Evolutionary conservation across 2,113 vertebrate genomes (phyloP).

Genomic region (Hiodon alosoides): DNA sequence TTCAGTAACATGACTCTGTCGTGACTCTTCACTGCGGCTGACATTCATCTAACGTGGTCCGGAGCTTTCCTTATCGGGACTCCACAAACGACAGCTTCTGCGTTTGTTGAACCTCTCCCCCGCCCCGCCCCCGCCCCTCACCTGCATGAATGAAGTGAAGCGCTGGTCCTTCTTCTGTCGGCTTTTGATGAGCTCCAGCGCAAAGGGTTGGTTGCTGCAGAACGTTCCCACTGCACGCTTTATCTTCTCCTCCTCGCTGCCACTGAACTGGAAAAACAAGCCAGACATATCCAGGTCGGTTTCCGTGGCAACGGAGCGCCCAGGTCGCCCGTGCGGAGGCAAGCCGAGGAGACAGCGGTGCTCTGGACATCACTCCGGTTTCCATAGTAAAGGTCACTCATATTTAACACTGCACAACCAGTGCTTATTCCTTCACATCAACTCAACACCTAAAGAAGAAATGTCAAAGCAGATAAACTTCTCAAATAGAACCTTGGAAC

Average conservation of each 20-base stretch:
- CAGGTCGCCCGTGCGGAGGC: neutral
- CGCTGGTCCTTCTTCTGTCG: constrained; percentile 90
- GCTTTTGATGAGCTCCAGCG: constrained; percentile 90
- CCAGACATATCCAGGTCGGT: neutral
- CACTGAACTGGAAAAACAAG: constrained; percentile 76
- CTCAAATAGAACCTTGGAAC: too few species aligned
- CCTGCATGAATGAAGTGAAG: constrained; percentile 88
- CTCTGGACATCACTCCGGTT: neutral
- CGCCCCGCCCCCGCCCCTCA: constrained; percentile 15
- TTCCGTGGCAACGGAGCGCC: neutral
- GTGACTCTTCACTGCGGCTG: neutral
- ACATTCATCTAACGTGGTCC: neutral
- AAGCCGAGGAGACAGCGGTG: too few species aligned
- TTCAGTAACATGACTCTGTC: neutral
- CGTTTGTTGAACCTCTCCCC: neutral
- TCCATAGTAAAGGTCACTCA: too few species aligned
- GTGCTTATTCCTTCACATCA: too few species aligned
- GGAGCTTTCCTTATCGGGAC: neutral
- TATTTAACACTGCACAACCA: too few species aligned
- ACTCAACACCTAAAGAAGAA: too few species aligned
- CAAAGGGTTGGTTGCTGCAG: constrained; percentile 94
- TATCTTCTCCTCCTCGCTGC: constrained; percentile 83
- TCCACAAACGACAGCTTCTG: neutral
- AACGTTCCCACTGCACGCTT: constrained; percentile 84
- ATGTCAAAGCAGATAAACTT: too few species aligned